Conservation (phyloP, 2,113 vertebrate species). For the Gasterosteus aculeatus region DNA sequence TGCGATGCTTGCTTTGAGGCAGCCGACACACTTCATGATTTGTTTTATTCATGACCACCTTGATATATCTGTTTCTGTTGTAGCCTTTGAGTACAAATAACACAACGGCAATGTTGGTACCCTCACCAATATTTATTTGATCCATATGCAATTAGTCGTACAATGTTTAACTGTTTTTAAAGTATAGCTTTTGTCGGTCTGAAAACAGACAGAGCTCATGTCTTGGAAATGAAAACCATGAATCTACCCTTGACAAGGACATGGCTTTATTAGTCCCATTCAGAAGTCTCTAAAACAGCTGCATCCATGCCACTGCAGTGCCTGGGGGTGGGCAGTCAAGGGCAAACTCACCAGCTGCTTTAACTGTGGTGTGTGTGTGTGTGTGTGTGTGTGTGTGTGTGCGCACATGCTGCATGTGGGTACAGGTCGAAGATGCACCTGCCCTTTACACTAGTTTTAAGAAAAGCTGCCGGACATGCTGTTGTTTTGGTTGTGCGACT, state of each 20-base stretch:
- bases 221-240: constrained; percentile 5
- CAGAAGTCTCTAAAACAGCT: constrained; percentile 72
- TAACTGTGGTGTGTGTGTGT: constrained; percentile 46
- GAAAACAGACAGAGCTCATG: constrained; percentile 1
- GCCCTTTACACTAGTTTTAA: constrained; percentile 35
- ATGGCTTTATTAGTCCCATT: constrained; percentile 58
- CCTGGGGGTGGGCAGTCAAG: constrained; percentile 74
- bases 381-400: constrained; percentile 7
- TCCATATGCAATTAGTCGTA: neutral
- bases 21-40: neutral
- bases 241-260: constrained; percentile 70
- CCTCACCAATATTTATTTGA: neutral
- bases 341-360: constrained; percentile 76
- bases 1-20: constrained; percentile 10
- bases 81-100: neutral
- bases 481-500: constrained; percentile 2
- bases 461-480: neutral
- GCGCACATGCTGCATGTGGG: constrained; percentile 4
- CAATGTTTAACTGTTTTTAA: neutral
- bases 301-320: constrained; percentile 62
- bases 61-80: neutral
- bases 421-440: constrained; percentile 36
- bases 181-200: neutral
- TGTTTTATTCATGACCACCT: neutral
- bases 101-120: neutral